Evolutionary conservation across 2,113 vertebrate genomes (phyloP).

Genomic region (Heterotis niloticus): DNA sequence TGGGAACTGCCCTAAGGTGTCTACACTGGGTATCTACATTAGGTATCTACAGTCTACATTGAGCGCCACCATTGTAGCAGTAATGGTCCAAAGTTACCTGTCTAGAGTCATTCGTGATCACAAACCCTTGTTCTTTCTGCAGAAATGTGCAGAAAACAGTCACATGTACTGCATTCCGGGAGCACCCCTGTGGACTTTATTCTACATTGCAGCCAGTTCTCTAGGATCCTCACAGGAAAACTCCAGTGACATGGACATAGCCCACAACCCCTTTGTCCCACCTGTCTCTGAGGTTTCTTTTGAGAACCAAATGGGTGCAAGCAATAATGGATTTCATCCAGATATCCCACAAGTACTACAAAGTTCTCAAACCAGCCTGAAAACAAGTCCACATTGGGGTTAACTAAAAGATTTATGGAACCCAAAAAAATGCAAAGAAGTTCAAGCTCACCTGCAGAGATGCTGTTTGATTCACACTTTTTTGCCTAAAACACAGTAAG

Average conservation of each 20-base stretch:
- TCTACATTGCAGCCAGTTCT: neutral
- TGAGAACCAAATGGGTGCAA: neutral
- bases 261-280: neutral
- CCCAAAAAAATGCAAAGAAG: neutral
- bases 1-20: too few species aligned
- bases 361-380: neutral
- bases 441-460: too few species aligned
- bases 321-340: neutral
- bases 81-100: too few species aligned
- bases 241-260: neutral
- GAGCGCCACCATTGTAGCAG: too few species aligned
- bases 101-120: too few species aligned
- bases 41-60: too few species aligned
- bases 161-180: neutral
- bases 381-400: neutral
- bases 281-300: neutral
- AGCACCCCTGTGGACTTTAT: neutral
- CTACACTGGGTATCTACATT: too few species aligned
- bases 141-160: neutral
- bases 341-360: neutral
- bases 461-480: too few species aligned
- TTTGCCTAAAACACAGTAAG: neutral
- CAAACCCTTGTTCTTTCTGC: neutral
- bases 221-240: neutral
- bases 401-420: conserved; percentile 10